phyloP scores from a whole-genome alignment of 2,888 invertebrate species.

The Drosophila putrida region DNA sequence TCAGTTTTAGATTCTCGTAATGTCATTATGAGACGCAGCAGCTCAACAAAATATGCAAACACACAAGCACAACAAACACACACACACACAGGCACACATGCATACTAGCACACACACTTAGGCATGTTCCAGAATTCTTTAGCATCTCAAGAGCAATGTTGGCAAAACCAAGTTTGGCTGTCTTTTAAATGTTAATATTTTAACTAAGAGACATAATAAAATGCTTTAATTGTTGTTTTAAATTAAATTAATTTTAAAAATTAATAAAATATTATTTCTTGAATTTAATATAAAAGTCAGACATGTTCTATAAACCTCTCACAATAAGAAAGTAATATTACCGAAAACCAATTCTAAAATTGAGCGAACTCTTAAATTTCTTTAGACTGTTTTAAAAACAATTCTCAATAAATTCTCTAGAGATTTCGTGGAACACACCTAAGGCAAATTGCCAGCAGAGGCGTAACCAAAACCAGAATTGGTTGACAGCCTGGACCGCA shows the following conservation, averaged over 20 bases:
- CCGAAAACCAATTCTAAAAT: too few relatives aligned
- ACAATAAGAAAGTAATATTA: too few relatives aligned
- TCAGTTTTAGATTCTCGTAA: constrained; percentile 48
- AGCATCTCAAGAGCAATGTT: not conserved
- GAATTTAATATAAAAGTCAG: not conserved
- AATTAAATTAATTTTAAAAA: not conserved
- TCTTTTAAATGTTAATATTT: not conserved
- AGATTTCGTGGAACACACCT: constrained; percentile 1
- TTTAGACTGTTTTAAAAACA: not conserved
- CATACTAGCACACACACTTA: not conserved
- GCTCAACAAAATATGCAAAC: constrained; percentile 38
- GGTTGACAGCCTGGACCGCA: constrained; percentile 43
- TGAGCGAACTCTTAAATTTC: not conserved
- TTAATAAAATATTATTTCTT: not conserved
- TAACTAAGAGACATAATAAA: not conserved
- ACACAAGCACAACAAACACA: constrained; percentile 16
- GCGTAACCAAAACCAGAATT: constrained; percentile 12
- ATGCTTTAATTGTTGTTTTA: not conserved
- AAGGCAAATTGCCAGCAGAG: constrained; percentile 37
- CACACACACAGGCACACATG: constrained; percentile 4
- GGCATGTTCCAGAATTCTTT: not conserved
- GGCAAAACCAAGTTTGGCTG: not conserved
- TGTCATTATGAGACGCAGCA: constrained; percentile 44
- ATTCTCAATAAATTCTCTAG: not conserved
- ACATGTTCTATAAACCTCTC: too few relatives aligned